Percentiles rank a stretch among this genome's conserved stretches.
Evolutionary conservation across 2,888 invertebrate genomes (phyloP).

Genomic region (Eueremaeus valkanovi): DNA sequence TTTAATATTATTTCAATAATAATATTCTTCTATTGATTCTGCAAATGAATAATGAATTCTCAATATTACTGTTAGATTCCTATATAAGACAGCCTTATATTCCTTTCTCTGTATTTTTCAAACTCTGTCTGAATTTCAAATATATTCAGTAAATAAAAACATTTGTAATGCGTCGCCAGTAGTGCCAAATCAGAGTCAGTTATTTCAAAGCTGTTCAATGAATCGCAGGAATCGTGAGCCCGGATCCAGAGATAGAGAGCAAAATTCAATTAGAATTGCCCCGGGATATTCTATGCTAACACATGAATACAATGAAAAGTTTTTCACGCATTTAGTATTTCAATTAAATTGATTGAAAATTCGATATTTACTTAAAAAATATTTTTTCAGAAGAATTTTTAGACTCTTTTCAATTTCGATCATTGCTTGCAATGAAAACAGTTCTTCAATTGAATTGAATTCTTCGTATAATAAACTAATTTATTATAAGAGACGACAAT

Average conservation of each 20-base stretch:
- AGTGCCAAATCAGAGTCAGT: conserved; percentile 1
- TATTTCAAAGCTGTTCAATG: neutral
- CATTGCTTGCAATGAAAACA: neutral
- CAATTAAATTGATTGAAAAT: neutral
- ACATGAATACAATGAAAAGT: neutral
- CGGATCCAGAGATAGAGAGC: neutral
- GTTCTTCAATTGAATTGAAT: neutral
- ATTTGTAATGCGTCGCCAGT: neutral
- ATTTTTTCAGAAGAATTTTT: neutral
- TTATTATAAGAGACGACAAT: too few species aligned
- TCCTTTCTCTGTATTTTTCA: neutral
- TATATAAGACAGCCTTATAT: too few species aligned
- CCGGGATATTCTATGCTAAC: neutral
- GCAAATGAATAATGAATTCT: too few species aligned
- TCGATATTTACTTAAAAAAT: neutral
- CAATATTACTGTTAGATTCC: too few species aligned
- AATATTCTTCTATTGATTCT: too few species aligned
- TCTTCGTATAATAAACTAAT: too few species aligned
- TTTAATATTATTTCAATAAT: neutral
- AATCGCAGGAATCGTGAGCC: neutral
- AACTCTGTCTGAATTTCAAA: neutral
- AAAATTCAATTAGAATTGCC: neutral
- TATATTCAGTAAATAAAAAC: neutral
- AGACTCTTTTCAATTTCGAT: neutral
- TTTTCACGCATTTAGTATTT: neutral